Evolutionary conservation across 2,797 vertebrate genomes (phyloP).

Genomic region (Antennarius maculatus): DNA sequence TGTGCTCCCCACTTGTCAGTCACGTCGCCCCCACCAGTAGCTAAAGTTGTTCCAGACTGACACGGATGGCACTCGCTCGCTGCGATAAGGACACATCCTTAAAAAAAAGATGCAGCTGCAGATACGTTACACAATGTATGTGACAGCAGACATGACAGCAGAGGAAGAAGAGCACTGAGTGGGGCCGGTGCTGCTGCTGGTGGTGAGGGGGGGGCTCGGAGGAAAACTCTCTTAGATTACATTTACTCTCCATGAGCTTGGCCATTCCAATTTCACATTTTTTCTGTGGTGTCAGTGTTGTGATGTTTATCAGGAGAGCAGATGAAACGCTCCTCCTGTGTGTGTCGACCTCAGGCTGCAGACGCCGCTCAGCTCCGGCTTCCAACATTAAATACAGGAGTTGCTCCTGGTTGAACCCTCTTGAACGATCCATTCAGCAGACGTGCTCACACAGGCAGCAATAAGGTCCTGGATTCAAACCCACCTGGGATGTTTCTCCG

Average conservation of each 20-base stretch:
- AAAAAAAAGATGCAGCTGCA: slow-evolving; percentile 63
- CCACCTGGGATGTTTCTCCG: too few species aligned
- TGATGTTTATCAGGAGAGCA: slow-evolving; percentile 78
- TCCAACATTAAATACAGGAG: slow-evolving; percentile 55
- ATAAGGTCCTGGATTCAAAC: too few species aligned
- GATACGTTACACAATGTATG: slow-evolving; percentile 74
- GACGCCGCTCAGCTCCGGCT: slow-evolving; percentile 19
- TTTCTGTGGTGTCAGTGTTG: slow-evolving; percentile 71
- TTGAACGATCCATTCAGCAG: too few species aligned
- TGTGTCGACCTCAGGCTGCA: background rate
- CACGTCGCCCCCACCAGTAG: slow-evolving; percentile 19
- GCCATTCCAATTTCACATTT: slow-evolving; percentile 77
- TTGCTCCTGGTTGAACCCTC: slow-evolving; percentile 28
- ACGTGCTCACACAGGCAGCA: too few species aligned
- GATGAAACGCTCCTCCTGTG: slow-evolving; percentile 58
- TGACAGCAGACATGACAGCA: slow-evolving; percentile 64
- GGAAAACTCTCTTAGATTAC: slow-evolving; percentile 79
- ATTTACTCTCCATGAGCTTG: slow-evolving; percentile 66
- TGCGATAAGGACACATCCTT: slow-evolving; percentile 73
- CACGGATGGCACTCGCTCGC: slow-evolving; percentile 57
- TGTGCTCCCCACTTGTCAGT: slow-evolving; percentile 41
- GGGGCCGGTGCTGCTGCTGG: too few species aligned
- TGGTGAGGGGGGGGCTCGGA: slow-evolving; percentile 47
- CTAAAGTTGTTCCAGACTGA: slow-evolving; percentile 60
- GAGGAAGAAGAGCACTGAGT: slow-evolving; percentile 44